These are phyloP conservation scores for Drosophila athabasca DNA, from an alignment of 1,140 invertebrate species.

Conservation along the genomic window DNA sequence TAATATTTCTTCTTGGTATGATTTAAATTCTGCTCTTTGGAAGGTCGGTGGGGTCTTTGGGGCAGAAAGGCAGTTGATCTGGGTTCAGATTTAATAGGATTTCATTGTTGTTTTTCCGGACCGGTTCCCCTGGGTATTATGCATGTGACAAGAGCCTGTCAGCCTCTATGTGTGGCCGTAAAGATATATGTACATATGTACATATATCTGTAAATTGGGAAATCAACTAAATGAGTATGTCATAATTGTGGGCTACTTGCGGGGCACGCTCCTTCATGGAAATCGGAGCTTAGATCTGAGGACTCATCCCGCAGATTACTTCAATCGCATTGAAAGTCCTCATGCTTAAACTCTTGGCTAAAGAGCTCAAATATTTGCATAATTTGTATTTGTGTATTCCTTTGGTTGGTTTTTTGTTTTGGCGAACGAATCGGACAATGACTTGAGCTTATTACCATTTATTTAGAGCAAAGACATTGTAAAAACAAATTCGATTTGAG, in stretches of 20 bases:
- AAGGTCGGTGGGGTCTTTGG: constrained; percentile 28
- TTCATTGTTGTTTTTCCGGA: constrained; percentile 66
- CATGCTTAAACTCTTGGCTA: constrained; percentile 19
- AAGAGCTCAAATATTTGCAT: constrained; percentile 59
- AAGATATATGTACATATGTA: constrained; percentile 9
- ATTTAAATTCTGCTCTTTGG: constrained; percentile 61
- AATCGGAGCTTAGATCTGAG: not conserved
- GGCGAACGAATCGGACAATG: constrained; percentile 45
- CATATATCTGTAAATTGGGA: constrained; percentile 2
- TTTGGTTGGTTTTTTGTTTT: constrained; percentile 28
- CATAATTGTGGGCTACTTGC: too few species aligned
- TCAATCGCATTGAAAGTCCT: constrained; percentile 9
- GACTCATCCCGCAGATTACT: constrained; percentile 16
- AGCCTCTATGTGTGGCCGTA: constrained; percentile 9
- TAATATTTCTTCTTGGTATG: constrained; percentile 71
- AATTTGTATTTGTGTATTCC: constrained; percentile 61
- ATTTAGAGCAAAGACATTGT: constrained; percentile 58
- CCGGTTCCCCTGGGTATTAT: constrained; percentile 36
- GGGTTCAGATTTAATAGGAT: constrained; percentile 63
- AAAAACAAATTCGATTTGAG: constrained; percentile 66
- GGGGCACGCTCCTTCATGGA: not conserved
- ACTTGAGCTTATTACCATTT: constrained; percentile 75
- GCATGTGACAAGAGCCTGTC: constrained; percentile 34
- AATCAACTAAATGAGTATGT: too few species aligned
- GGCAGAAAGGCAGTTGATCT: constrained; percentile 8